Evolutionary conservation across 2,797 vertebrate species (phyloP), one percentile per base, ranked within the genome.

Genomic region (Sebastes baramenuke): DNA sequence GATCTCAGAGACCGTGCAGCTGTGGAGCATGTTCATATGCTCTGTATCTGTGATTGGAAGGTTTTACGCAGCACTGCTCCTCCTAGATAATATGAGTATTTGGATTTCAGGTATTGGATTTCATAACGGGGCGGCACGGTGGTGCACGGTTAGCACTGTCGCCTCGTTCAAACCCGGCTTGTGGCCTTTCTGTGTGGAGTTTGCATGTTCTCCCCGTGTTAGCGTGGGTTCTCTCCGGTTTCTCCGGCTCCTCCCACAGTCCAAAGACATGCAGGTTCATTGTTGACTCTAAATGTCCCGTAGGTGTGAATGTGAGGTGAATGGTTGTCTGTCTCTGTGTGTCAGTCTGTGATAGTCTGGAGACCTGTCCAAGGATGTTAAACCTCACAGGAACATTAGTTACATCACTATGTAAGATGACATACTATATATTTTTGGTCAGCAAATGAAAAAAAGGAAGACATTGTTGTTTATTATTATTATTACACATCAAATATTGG

Each of bases 151-250:
- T 46, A 4, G 16, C 16, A 46, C 16, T 8, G 42, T 46, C 0
- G 16, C 42, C 42, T 46, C 42, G 16, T 0, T 46, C 16, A 16
- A 46, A 46, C 16, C 42, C 0, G 16, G 0, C 42, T 46, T 46
- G 3, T 1, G 42, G 42, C 16, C 42, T 6, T 46, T 46, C 16
- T 46, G 6, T 46, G 16, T 0, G 42, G 1, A 0, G 42, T 46
- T 46, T 46, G 38, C 38, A 42, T 42, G 38, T 38, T 38, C 14
- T 42, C 38, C 14, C 14, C 14, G 38, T 42, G 38, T 42, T 6
- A 42, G 38, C 14, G 2, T 42, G 38, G 38, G 38, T 42, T 42
- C 14, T 42, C 38, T 42, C 6, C 2, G 6, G 38, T 1, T 24
- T 42, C 38, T 42, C 38, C 38, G 14, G 0, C 6, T 42, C 38